Percentiles rank a stretch among this genome's conserved stretches.
Evolutionary conservation across 2,888 invertebrate genomes (phyloP).

Genomic region (Epistrophe eligans): DNA sequence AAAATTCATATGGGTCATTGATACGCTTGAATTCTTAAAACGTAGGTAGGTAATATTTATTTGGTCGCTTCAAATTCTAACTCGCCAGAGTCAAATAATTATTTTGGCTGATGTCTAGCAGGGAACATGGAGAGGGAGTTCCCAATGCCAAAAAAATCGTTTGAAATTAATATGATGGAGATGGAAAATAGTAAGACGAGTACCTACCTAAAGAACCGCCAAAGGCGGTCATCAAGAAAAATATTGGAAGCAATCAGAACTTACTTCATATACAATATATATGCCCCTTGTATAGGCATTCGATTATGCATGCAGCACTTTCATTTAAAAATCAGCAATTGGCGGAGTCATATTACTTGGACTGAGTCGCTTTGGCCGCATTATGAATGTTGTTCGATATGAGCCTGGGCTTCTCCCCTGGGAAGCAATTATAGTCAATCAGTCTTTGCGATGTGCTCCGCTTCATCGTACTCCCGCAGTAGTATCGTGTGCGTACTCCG

Average conservation of each 20-base stretch:
- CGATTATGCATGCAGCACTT: constrained; percentile 71
- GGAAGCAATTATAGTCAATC: constrained; percentile 72
- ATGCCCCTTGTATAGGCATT: neutral
- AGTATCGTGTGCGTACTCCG: constrained; percentile 32
- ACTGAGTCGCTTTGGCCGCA: constrained; percentile 39
- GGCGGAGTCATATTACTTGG: constrained; percentile 60
- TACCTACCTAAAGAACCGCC: neutral
- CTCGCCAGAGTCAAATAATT: constrained; percentile 17
- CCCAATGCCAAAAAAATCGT: constrained; percentile 56
- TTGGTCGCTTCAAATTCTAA: constrained; percentile 19
- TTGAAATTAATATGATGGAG: constrained; percentile 41
- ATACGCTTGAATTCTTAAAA: constrained; percentile 39
- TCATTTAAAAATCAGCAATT: constrained; percentile 65
- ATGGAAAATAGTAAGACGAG: constrained; percentile 29
- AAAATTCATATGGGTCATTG: constrained; percentile 38
- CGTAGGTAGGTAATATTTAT: neutral
- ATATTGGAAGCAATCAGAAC: constrained; percentile 21
- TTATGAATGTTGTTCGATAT: constrained; percentile 36
- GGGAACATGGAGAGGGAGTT: constrained; percentile 20
- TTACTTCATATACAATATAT: neutral
- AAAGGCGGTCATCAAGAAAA: constrained; percentile 26
- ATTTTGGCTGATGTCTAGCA: constrained; percentile 38
- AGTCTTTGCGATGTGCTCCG: constrained; percentile 54
- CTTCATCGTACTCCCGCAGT: constrained; percentile 46
- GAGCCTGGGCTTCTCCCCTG: constrained; percentile 44